Conservation (phyloP, 1,140 invertebrate genomes). For the Trichogramma pretiosum region DNA sequence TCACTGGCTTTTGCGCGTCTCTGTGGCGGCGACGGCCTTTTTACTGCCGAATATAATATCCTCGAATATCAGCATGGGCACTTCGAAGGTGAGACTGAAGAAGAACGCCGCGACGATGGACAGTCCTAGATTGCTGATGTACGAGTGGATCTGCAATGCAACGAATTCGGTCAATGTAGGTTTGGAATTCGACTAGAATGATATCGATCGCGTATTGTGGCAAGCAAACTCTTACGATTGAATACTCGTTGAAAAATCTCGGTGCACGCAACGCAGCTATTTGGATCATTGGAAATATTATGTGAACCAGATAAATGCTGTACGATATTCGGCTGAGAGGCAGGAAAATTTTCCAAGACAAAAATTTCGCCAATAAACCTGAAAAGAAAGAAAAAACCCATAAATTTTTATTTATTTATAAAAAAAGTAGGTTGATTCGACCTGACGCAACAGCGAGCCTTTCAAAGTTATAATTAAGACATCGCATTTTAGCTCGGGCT, state of each 20-base stretch:
- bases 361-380: conserved; percentile 46
- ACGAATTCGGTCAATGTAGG: too few species aligned
- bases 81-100: conserved; percentile 18
- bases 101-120: conserved; percentile 13
- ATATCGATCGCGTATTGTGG: too few species aligned
- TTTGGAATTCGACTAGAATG: too few species aligned
- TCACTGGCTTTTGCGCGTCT: too few species aligned
- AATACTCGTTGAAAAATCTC: conserved; percentile 3
- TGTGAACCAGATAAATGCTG: conserved; percentile 50
- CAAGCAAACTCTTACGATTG: conserved; percentile 11
- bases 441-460: too few species aligned
- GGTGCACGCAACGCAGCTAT: conserved; percentile 1
- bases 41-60: conserved; percentile 13
- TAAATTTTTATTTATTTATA: neutral
- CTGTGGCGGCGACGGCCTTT: too few species aligned
- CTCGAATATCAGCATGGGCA: conserved; percentile 20
- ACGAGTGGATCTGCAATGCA: conserved; percentile 15
- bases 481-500: too few species aligned
- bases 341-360: conserved; percentile 48
- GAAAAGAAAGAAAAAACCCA: too few species aligned
- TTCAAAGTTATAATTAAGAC: too few species aligned
- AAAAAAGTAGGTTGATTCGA: neutral
- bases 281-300: conserved; percentile 17
- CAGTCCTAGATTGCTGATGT: conserved; percentile 13
- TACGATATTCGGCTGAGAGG: conserved; percentile 52